Evolutionary conservation across 2,888 invertebrate species (phyloP).

Genomic region (Panzeria rudis): DNA sequence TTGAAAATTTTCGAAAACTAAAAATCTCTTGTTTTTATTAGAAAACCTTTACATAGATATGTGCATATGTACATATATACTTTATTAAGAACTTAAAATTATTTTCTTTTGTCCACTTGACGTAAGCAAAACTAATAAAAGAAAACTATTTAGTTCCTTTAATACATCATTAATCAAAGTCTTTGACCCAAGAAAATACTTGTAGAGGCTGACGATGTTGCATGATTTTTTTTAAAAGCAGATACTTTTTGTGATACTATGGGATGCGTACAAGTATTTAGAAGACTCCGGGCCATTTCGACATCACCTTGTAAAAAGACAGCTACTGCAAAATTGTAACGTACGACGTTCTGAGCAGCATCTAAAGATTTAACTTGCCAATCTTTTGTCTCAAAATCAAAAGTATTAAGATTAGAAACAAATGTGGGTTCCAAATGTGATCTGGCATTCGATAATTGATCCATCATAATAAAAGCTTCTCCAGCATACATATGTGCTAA

Average conservation of each 20-base stretch:
- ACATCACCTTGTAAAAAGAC: conserved; percentile 90
- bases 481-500: conserved; percentile 95
- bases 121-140: neutral
- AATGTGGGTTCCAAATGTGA: conserved; percentile 92
- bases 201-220: conserved; percentile 15
- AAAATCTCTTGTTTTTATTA: too few species aligned
- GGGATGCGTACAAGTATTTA: conserved; percentile 80
- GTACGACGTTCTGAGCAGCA: conserved; percentile 88
- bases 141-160: neutral
- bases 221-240: conserved; percentile 58
- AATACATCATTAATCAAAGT: neutral
- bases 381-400: conserved; percentile 85
- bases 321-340: conserved; percentile 91
- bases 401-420: conserved; percentile 86
- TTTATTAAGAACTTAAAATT: too few species aligned
- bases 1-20: too few species aligned
- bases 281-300: conserved; percentile 85
- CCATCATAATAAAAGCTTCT: conserved; percentile 92
- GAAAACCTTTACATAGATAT: too few species aligned
- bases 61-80: too few species aligned
- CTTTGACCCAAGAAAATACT: neutral
- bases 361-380: conserved; percentile 85
- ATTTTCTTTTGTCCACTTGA: too few species aligned
- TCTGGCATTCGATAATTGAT: conserved; percentile 92
- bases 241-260: conserved; percentile 76